Conservation (phyloP, 1,140 invertebrate genomes). For the Lepidurus arcticus region DNA sequence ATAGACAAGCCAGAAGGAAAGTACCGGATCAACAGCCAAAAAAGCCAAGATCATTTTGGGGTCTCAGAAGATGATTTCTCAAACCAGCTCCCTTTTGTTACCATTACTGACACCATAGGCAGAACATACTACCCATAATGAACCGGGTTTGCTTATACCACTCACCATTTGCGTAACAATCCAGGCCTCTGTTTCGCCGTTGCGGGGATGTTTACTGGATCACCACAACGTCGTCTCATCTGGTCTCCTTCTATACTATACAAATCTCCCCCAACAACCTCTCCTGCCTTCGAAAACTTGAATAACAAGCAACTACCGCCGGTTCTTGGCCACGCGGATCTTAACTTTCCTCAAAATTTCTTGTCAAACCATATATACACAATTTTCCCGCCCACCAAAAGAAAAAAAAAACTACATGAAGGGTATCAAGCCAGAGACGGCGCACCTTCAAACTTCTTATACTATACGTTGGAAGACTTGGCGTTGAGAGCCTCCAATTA, state of each 20-base stretch:
- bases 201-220: background rate
- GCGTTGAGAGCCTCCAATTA: too few relatives aligned
- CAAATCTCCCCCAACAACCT: constrained; percentile 20
- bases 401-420: too few relatives aligned
- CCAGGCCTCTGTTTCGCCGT: constrained; percentile 10
- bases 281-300: background rate
- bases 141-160: constrained; percentile 5
- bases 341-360: background rate
- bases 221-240: constrained; percentile 6
- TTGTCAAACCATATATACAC: constrained; percentile 6
- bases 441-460: too few relatives aligned
- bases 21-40: background rate
- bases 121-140: background rate
- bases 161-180: constrained; percentile 1
- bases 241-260: constrained; percentile 11
- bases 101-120: background rate
- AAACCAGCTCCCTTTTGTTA: constrained; percentile 6
- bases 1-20: constrained; percentile 19
- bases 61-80: background rate
- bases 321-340: background rate
- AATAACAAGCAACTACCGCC: constrained; percentile 15
- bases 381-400: background rate
- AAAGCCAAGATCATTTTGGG: background rate
- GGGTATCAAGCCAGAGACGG: too few relatives aligned
- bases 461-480: too few relatives aligned